Evolutionary conservation across 2,113 vertebrate species (phyloP).

Genomic region (Sphaerodactylus townsendi): DNA sequence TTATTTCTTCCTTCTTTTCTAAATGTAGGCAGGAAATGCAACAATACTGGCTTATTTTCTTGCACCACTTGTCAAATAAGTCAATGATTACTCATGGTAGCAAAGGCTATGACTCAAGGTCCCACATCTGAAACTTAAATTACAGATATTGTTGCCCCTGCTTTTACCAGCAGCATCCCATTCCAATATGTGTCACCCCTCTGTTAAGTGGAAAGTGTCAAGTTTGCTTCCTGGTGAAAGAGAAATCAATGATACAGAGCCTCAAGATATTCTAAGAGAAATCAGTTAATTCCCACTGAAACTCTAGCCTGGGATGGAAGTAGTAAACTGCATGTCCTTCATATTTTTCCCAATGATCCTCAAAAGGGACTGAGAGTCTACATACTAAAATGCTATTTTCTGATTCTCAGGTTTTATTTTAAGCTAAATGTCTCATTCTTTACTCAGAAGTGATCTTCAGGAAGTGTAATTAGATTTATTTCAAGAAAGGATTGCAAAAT

Average conservation of each 20-base stretch:
- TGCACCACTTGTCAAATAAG: neutral
- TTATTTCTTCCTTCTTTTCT: neutral
- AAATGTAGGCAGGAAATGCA: neutral
- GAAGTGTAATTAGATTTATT: neutral
- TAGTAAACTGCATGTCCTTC: neutral
- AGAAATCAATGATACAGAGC: constrained; percentile 16
- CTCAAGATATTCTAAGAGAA: constrained; percentile 18
- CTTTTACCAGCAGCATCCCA: constrained; percentile 2
- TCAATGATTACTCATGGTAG: neutral
- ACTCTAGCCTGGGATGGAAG: constrained; percentile 1
- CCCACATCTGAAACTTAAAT: neutral
- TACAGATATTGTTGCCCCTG: neutral
- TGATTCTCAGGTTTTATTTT: neutral
- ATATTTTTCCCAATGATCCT: neutral
- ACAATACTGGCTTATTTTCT: neutral
- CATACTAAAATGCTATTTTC: neutral
- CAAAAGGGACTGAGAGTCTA: neutral
- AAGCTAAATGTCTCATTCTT: accelerated
- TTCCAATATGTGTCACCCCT: neutral
- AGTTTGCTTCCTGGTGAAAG: constrained; percentile 8
- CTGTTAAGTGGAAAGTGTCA: constrained; percentile 10
- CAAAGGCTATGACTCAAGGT: neutral
- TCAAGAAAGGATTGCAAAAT: neutral
- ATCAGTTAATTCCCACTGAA: constrained; percentile 9
- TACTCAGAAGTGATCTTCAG: neutral